Percentiles rank a stretch among this genome's conserved stretches.
These are phyloP conservation scores for Heliornis fulica DNA, from an alignment of 2,113 vertebrate genomes.

Conservation along the genomic window DNA sequence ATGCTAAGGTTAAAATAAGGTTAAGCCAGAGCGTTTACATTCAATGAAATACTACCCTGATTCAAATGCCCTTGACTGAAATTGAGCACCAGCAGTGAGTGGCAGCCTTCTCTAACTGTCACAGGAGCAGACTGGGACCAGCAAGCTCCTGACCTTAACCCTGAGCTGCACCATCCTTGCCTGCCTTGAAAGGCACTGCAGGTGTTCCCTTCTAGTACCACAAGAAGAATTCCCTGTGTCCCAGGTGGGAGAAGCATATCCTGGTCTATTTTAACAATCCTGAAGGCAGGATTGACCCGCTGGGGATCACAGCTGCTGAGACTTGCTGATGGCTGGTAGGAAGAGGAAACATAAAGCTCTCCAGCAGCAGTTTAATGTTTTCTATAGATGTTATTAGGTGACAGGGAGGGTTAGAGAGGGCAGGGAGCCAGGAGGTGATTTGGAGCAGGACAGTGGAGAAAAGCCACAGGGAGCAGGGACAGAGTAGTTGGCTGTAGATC, in stretches of 20 bases:
- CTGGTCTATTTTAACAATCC: background rate
- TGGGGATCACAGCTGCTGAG: background rate
- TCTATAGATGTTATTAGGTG: background rate
- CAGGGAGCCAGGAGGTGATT: background rate
- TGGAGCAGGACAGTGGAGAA: background rate
- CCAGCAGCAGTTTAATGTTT: background rate
- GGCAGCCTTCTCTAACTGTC: background rate
- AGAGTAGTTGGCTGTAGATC: background rate
- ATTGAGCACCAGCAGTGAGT: background rate
- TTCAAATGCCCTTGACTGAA: background rate
- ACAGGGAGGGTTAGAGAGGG: background rate
- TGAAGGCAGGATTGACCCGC: background rate
- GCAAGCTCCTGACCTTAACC: background rate
- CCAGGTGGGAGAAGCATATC: background rate
- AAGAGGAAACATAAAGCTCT: background rate
- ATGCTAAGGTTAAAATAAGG: slow-evolving; percentile 11
- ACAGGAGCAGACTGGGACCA: background rate
- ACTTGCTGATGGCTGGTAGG: background rate
- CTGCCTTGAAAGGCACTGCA: background rate
- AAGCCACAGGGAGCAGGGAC: background rate
- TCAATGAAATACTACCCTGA: background rate
- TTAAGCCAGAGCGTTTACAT: background rate
- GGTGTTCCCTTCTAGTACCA: background rate
- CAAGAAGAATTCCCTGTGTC: background rate
- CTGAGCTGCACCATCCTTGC: background rate